These are phyloP conservation scores for Paedocypris micromegethes DNA, from an alignment of 2,797 vertebrate species.

Conservation along the genomic window DNA sequence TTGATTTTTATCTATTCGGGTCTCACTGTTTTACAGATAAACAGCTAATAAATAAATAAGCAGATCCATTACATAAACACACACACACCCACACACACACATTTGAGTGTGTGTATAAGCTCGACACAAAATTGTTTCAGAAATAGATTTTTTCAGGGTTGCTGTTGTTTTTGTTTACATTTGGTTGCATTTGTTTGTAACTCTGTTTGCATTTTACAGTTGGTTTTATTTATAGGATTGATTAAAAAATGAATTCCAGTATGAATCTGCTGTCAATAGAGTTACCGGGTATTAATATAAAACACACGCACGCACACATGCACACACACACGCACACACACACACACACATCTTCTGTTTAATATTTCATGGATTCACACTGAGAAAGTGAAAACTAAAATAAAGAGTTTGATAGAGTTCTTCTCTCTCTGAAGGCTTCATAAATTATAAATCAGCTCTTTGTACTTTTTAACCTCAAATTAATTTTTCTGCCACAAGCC, in stretches of 20 bases:
- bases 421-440: conserved; percentile 7
- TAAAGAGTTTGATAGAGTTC: conserved; percentile 17
- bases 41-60: too few relatives aligned
- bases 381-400: conserved; percentile 22
- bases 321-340: conserved; percentile 1
- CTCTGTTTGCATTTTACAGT: conserved; percentile 1
- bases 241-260: conserved; percentile 8
- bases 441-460: conserved; percentile 32
- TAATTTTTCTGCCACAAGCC: conserved; percentile 9
- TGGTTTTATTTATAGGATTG: conserved; percentile 27
- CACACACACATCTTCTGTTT: neutral
- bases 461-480: conserved; percentile 27
- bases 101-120: too few relatives aligned
- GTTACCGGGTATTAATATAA: conserved; percentile 11
- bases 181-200: conserved; percentile 25
- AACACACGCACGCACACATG: conserved; percentile 14
- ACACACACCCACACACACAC: too few relatives aligned
- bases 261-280: conserved; percentile 35
- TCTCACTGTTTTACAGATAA: too few relatives aligned
- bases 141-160: too few relatives aligned
- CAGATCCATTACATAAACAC: too few relatives aligned
- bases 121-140: too few relatives aligned
- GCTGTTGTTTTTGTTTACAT: neutral
- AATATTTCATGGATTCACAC: conserved; percentile 27
- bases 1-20: too few relatives aligned